Conservation (phyloP, 2,113 vertebrate species). For the Python bivittatus region DNA sequence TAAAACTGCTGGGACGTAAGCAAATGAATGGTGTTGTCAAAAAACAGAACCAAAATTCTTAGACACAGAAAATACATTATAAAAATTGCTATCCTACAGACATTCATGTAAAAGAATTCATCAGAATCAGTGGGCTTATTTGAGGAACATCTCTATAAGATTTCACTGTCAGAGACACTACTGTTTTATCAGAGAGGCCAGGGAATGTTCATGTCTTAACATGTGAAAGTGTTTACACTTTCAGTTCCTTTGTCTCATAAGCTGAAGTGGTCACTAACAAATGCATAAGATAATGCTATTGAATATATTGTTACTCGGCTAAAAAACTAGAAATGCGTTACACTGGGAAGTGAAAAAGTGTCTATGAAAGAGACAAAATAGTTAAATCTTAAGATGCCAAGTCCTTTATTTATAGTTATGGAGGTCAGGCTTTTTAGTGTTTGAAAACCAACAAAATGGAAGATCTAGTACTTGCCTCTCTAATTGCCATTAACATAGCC, state of each 20-base stretch:
- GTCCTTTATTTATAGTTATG: background rate
- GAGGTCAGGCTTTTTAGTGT: background rate
- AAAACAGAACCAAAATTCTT: too few species aligned
- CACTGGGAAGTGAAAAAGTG: background rate
- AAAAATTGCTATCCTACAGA: too few species aligned
- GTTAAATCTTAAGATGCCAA: background rate
- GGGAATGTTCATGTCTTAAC: background rate
- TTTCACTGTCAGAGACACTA: background rate
- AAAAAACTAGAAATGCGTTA: background rate
- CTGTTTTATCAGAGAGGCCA: background rate
- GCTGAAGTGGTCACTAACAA: background rate
- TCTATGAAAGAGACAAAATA: background rate
- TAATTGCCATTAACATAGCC: background rate
- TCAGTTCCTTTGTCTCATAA: background rate
- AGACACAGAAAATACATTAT: too few species aligned
- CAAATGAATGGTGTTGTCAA: too few species aligned
- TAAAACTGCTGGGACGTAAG: too few species aligned
- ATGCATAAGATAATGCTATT: background rate
- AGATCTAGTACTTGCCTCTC: background rate
- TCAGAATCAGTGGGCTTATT: too few species aligned
- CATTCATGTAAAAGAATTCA: too few species aligned
- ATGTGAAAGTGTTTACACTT: background rate
- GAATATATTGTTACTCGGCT: background rate
- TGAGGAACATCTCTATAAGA: too few species aligned
- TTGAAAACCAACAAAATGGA: background rate